These are phyloP conservation scores for Nemotelus pantherinus DNA, from an alignment of 2,888 invertebrate species.

Conservation along the genomic window DNA sequence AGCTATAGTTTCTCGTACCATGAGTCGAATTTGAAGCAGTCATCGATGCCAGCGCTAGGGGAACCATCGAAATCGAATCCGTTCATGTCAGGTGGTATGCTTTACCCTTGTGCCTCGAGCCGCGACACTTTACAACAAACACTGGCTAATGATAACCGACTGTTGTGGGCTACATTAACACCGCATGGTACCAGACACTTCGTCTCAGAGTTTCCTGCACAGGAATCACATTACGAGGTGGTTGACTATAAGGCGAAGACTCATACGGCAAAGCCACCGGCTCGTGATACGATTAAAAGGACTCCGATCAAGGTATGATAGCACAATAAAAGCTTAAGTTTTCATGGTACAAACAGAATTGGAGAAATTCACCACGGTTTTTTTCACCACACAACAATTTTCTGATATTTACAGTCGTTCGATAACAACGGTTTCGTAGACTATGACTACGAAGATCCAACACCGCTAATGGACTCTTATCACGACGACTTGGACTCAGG, in stretches of 20 bases:
- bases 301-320: conserved; percentile 60
- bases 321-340: neutral
- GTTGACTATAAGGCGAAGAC: conserved; percentile 68
- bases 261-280: conserved; percentile 46
- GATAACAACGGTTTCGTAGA: conserved; percentile 83
- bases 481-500: conserved; percentile 70
- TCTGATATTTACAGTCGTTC: conserved; percentile 64
- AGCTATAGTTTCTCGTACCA: conserved; percentile 63
- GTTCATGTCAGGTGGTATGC: conserved; percentile 67
- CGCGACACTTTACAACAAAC: conserved; percentile 64
- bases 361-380: too few species aligned
- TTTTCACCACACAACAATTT: too few species aligned
- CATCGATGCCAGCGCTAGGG: conserved; percentile 69
- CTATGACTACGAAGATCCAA: conserved; percentile 84
- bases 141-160: conserved; percentile 72
- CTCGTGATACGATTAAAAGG: conserved; percentile 56
- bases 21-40: conserved; percentile 66
- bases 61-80: conserved; percentile 66
- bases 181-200: conserved; percentile 84
- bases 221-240: conserved; percentile 77
- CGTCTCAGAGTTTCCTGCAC: conserved; percentile 71
- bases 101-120: conserved; percentile 69
- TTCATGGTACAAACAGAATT: too few species aligned
- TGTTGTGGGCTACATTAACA: conserved; percentile 85
- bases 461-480: conserved; percentile 78